phyloP scores from a whole-genome alignment of 2,888 invertebrate genomes.

The Acleris holmiana region DNA sequence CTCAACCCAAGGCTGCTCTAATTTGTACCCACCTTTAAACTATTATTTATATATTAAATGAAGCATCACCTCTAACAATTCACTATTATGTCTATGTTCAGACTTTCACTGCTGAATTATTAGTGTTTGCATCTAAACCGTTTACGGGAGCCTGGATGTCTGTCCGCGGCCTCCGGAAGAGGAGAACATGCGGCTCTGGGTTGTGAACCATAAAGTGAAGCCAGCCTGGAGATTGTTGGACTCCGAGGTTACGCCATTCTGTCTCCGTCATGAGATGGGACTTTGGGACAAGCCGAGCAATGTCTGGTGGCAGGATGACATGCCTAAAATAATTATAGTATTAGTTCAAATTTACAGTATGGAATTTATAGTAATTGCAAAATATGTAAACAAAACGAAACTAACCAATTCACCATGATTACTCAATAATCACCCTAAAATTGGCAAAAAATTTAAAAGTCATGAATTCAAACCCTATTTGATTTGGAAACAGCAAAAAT shows the following conservation, averaged over 20 bases:
- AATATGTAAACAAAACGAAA: no score
- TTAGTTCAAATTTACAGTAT: background rate
- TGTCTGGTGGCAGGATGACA: constrained; percentile 94
- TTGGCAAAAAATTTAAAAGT: no score
- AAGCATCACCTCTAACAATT: constrained; percentile 21
- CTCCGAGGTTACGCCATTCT: constrained; percentile 97
- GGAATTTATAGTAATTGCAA: no score
- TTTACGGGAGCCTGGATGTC: constrained; percentile 61
- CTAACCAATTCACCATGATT: no score
- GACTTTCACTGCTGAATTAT: constrained; percentile 62
- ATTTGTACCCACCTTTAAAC: no score
- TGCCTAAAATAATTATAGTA: constrained; percentile 85
- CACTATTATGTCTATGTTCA: constrained; percentile 47
- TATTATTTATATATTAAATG: background rate
- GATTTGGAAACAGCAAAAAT: no score
- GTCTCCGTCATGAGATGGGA: constrained; percentile 96
- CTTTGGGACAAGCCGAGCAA: constrained; percentile 93
- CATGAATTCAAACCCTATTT: no score
- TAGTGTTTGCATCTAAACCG: constrained; percentile 62
- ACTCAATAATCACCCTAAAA: no score
- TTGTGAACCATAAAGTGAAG: constrained; percentile 96
- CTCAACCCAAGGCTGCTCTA: no score
- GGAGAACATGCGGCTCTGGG: constrained; percentile 94
- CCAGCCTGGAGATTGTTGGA: constrained; percentile 95
- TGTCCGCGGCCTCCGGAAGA: constrained; percentile 88